Evolutionary conservation across 2,797 vertebrate species (phyloP).

Genomic region (Neostethus bicornis): DNA sequence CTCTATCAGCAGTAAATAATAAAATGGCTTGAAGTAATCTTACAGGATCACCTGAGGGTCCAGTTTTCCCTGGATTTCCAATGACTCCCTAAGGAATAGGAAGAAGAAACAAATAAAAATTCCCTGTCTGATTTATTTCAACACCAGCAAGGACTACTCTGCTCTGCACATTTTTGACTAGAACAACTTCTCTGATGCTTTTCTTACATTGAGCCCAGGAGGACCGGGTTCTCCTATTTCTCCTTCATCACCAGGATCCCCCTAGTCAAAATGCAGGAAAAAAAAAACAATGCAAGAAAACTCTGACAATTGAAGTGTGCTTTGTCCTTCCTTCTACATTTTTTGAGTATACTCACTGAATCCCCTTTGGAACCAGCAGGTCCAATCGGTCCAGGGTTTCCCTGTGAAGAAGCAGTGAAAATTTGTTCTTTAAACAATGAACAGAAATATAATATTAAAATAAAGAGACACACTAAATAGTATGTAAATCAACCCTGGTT

Average conservation of each 20-base stretch:
- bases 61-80: conserved; percentile 77
- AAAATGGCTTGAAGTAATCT: conserved; percentile 77
- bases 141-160: not conserved
- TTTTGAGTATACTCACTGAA: conserved; percentile 59
- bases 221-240: conserved; percentile 76
- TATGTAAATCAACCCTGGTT: not conserved
- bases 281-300: rapidly evolving
- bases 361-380: conserved; percentile 76
- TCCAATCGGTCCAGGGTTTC: conserved; percentile 68
- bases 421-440: not conserved
- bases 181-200: too few species aligned
- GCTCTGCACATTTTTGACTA: too few species aligned
- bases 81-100: conserved; percentile 65
- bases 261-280: conserved; percentile 54
- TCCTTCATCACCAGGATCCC: conserved; percentile 73
- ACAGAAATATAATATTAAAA: not conserved
- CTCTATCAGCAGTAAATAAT: conserved; percentile 35
- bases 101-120: conserved; percentile 10
- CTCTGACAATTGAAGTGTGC: not conserved
- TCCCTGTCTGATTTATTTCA: not conserved
- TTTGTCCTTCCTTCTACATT: not conserved
- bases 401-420: conserved; percentile 50
- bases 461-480: not conserved
- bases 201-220: conserved; percentile 72
- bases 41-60: conserved; percentile 86